Evolutionary conservation across 2,797 vertebrate species (phyloP).

Genomic region (Halcyon smyrnensis): DNA sequence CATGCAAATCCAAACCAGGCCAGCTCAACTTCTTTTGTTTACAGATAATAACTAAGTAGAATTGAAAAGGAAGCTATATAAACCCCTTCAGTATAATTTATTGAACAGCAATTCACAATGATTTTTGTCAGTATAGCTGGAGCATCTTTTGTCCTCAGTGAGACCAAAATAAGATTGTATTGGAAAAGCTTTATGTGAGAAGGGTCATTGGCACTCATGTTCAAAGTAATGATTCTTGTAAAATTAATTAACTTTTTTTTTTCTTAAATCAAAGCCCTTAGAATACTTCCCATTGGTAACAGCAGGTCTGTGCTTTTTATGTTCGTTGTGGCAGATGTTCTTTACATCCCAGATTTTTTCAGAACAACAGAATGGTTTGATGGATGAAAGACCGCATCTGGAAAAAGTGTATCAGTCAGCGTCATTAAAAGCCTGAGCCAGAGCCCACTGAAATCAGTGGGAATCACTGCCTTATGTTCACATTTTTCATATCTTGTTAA

Average conservation of each 20-base stretch:
- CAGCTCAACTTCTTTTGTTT: constrained; percentile 27
- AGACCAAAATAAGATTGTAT: constrained; percentile 36
- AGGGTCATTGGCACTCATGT: constrained; percentile 22
- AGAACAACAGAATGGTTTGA: constrained; percentile 51
- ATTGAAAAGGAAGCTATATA: constrained; percentile 9
- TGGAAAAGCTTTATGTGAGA: constrained; percentile 51
- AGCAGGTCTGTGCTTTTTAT: constrained; percentile 60
- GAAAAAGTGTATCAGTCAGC: constrained; percentile 38
- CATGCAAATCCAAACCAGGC: background rate
- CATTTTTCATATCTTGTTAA: constrained; percentile 55
- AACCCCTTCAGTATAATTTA: background rate
- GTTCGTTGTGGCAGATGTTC: constrained; percentile 58
- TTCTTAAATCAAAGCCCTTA: background rate
- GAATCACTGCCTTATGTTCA: constrained; percentile 19
- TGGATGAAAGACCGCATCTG: constrained; percentile 44
- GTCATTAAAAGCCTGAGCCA: constrained; percentile 29
- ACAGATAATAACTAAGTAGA: constrained; percentile 3
- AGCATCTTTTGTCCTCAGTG: constrained; percentile 10
- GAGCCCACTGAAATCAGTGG: constrained; percentile 32
- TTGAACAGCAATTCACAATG: background rate
- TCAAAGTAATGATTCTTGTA: constrained; percentile 62
- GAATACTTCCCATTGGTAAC: constrained; percentile 48
- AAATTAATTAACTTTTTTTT: constrained; percentile 66
- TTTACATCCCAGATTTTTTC: constrained; percentile 47
- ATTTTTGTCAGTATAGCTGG: constrained; percentile 16